Evolutionary conservation across 1,140 invertebrate species (phyloP), one percentile per base, ranked within the genome.

Genomic region (Leptinotarsa texana): DNA sequence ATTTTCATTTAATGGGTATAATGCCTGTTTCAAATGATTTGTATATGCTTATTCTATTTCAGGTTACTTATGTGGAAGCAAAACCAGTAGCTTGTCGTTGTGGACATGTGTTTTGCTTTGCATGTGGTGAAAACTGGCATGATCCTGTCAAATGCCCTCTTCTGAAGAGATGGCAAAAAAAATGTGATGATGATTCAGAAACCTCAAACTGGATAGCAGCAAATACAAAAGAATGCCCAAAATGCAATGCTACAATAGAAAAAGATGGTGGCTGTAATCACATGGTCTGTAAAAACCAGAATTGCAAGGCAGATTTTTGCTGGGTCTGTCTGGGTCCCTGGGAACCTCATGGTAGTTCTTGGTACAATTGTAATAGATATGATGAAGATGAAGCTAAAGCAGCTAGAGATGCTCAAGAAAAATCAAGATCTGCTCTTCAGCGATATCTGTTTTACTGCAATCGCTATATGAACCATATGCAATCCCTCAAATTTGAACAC

Each of bases 391-490:
- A 98, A 84, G 96, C 98, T 0, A 97, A 96, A 87, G 95, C 96
- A 57, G 97, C 98, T 0, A 89, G 98, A 72, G 96, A 98, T 88
- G 96, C 95, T 42, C 98, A 99, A 86, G 97, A 99, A 87, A 93
- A 92, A 82, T 98, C 97, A 8, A 89, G 98, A 67, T 92, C 96
- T 24, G 96, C 96, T 17, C 85, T 94, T 17, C 96, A 96, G 84
- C 92, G 98, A 79, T 99, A 99, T 87, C 87, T 99, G 70, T 98
- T 99, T 87, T 99, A 99, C 86, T 99, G 96, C 86, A 99, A 99
- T 88, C 93, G 98, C 67, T 93, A 95, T 83, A 91, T 92, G 89
- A 93, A 94, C 83, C 92, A 94, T 82, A 91, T 92, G 89, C 91
- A 93, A 83, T 91, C 90, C 76, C 86, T 94, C 72, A 92, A 92